Base-by-base conservation (phyloP, 2,888 invertebrate species). In the Melanophora roralis region DNA sequence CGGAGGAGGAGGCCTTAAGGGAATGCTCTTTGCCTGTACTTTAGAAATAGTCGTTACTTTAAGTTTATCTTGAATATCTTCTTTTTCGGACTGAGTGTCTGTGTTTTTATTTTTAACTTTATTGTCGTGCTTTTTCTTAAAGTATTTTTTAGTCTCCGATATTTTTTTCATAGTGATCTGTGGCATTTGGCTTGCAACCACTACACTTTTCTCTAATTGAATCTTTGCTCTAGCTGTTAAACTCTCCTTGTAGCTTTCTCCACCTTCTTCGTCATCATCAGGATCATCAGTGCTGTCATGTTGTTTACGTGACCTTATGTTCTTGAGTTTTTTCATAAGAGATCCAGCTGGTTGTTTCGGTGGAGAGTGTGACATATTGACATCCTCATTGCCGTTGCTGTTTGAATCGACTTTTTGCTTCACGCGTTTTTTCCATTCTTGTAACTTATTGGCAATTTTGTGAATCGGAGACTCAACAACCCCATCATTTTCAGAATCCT, bases 341-440 rank as follows among this genome's bases (percentile, higher is more conserved):
- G 82, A 82, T 6, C 45, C 81, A 0, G 84, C 77, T n/a, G 83
- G 83, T 59, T 73, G 77, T 38, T 77, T 83, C 7, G 83, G 81
- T 1, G 83, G 83, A 1, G 83, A 83, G 9, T 19, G 11, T 0
- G 83, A 76, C 1, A 69, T 80, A 12, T 74, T 60, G 9, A 79
- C 82, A n/a, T 83, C 82, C 3, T 79, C 83, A n/a, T 53, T 81
- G 19, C 68, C 77, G 2, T 47, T 34, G 11, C 69, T 53, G 2
- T 65, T 62, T 8, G 62, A 43, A 16, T 79, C 75, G 1, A 81
- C 60, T 19, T 78, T 79, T 16, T 82, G 84, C 43, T 85, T 88
- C 51, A 88, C 85, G 27, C 86, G 88, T 47, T 86, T 88, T 40
- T 85, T 86, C 88, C 88, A 88, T 67, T 86, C 82, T 69, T 85